phyloP scores from a whole-genome alignment of 2,113 vertebrate species.

The Tonatia bakeri region DNA sequence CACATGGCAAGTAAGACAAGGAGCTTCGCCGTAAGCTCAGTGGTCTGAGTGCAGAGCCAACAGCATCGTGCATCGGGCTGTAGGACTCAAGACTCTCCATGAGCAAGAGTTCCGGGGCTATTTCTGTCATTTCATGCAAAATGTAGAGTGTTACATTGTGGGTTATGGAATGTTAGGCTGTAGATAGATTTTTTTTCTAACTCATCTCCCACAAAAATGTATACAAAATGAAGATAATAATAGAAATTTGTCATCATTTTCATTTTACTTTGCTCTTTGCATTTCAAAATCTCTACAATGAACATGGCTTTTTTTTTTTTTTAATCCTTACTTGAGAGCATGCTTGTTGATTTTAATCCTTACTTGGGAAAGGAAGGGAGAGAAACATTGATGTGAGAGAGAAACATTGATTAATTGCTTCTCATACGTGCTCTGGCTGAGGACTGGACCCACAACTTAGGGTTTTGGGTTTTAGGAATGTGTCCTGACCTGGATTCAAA shows the following conservation, averaged over 20 bases:
- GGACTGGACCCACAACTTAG: too few relatives aligned
- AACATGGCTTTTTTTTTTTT: background rate
- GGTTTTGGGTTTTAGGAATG: too few relatives aligned
- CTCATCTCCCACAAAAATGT: background rate
- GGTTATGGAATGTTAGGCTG: background rate
- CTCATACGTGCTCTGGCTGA: too few relatives aligned
- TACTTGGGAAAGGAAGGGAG: too few relatives aligned
- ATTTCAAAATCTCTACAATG: background rate
- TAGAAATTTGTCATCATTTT: background rate
- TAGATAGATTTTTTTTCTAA: background rate
- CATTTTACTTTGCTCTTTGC: background rate
- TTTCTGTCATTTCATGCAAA: background rate
- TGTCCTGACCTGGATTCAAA: too few relatives aligned
- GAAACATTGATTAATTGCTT: too few relatives aligned
- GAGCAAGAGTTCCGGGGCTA: background rate
- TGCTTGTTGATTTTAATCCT: too few relatives aligned
- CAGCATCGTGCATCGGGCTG: too few relatives aligned
- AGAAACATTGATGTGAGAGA: too few relatives aligned
- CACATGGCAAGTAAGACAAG: background rate
- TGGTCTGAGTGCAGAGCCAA: background rate
- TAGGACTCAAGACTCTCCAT: background rate
- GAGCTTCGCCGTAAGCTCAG: background rate
- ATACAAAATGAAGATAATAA: background rate
- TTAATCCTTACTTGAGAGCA: too few relatives aligned
- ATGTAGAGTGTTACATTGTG: background rate